Evolutionary conservation across 2,797 vertebrate genomes (phyloP).

Genomic region (Neostethus bicornis): DNA sequence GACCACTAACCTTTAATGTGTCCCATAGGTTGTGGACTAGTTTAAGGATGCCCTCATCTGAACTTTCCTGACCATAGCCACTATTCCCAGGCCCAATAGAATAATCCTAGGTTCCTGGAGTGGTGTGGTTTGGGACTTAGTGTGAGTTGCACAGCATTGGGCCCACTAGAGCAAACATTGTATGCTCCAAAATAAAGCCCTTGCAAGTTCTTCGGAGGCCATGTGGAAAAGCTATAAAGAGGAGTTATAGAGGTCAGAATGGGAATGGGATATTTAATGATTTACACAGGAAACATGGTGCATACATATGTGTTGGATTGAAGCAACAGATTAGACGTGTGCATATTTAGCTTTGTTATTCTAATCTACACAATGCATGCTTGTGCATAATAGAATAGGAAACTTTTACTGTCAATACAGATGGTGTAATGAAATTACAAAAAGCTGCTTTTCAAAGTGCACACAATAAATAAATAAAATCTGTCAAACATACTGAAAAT

Average conservation of each 20-base stretch:
- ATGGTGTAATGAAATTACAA: too few species aligned
- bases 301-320: conserved; percentile 46
- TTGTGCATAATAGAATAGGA: too few species aligned
- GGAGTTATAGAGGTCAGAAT: conserved; percentile 74
- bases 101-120: conserved; percentile 48
- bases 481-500: too few species aligned
- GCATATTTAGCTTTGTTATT: background rate
- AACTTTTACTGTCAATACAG: too few species aligned
- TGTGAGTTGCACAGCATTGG: conserved; percentile 59
- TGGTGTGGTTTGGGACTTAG: conserved; percentile 73
- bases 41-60: conserved; percentile 59
- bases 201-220: conserved; percentile 74
- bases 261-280: conserved; percentile 78
- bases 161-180: conserved; percentile 76
- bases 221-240: conserved; percentile 83
- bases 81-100: conserved; percentile 51
- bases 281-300: conserved; percentile 67
- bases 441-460: too few species aligned
- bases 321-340: conserved; percentile 18
- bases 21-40: conserved; percentile 18
- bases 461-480: too few species aligned
- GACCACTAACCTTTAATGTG: conserved; percentile 45
- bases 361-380: conserved; percentile 3
- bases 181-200: conserved; percentile 81
- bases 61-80: conserved; percentile 63